Evolutionary conservation across 2,113 vertebrate species (phyloP).

Genomic region (Martes martes): DNA sequence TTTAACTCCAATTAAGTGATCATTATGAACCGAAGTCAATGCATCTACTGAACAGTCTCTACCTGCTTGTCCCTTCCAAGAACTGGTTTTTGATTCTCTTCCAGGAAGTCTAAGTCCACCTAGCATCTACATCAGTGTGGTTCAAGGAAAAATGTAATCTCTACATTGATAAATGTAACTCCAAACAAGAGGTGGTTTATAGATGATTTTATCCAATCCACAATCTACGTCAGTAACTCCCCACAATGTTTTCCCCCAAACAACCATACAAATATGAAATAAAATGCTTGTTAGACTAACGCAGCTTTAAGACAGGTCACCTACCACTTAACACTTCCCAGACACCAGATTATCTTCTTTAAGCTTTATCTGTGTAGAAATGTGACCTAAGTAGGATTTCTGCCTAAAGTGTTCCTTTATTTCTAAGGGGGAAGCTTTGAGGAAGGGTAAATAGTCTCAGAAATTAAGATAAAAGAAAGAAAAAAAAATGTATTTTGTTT

Average conservation of each 20-base stretch:
- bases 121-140: neutral
- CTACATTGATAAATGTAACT: neutral
- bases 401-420: neutral
- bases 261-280: neutral
- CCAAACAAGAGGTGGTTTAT: neutral
- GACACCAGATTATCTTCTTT: neutral
- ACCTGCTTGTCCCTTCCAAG: neutral
- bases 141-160: neutral
- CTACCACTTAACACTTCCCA: neutral
- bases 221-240: neutral
- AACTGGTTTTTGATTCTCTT: neutral
- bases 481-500: neutral
- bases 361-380: neutral
- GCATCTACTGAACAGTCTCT: neutral
- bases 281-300: neutral
- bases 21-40: slow-evolving; percentile 20
- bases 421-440: neutral
- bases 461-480: neutral
- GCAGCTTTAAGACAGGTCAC: neutral
- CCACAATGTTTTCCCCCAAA: neutral
- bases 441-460: neutral
- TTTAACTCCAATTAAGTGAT: neutral
- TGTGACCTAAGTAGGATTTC: neutral
- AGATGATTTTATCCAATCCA: neutral
- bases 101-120: slow-evolving; percentile 10